phyloP scores from a whole-genome alignment of 92 coral and sea anemone species.

The Epizoanthus fatuus region DNA sequence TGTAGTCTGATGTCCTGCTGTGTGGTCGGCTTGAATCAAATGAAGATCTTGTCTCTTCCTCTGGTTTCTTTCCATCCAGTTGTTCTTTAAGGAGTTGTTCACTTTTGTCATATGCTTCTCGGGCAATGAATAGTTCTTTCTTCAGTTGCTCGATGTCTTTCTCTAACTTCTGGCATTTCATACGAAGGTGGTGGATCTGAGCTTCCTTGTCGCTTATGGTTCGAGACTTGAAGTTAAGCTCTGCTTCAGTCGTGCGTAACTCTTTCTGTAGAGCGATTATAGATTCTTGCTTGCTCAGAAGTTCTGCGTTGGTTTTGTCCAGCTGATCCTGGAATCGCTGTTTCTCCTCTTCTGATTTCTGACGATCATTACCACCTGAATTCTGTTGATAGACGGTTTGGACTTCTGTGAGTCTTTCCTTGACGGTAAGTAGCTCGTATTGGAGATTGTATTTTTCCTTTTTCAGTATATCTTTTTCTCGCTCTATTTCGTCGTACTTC shows the following conservation, averaged over 20 bases:
- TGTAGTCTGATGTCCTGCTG: constrained; percentile 5
- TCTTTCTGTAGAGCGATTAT: constrained; percentile 90
- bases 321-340: constrained; percentile 82
- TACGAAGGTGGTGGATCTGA: constrained; percentile 70
- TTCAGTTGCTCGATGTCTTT: constrained; percentile 91
- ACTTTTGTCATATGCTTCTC: constrained; percentile 78
- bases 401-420: constrained; percentile 73
- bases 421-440: constrained; percentile 73
- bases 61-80: not conserved
- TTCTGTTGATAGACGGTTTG: constrained; percentile 88
- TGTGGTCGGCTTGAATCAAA: not conserved
- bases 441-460: constrained; percentile 80
- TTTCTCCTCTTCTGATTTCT: constrained; percentile 76
- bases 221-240: constrained; percentile 78
- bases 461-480: constrained; percentile 74
- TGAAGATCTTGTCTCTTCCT: not conserved
- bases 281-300: constrained; percentile 86
- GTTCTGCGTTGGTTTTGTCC: constrained; percentile 90
- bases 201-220: constrained; percentile 90
- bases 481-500: constrained; percentile 73
- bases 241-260: constrained; percentile 75
- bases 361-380: constrained; percentile 77
- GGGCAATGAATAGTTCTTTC: constrained; percentile 78
- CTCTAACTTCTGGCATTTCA: constrained; percentile 82
- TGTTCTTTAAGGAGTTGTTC: constrained; percentile 75